phyloP scores from a whole-genome alignment of 1,140 invertebrate species.

The Zaprionus camerounensis region DNA sequence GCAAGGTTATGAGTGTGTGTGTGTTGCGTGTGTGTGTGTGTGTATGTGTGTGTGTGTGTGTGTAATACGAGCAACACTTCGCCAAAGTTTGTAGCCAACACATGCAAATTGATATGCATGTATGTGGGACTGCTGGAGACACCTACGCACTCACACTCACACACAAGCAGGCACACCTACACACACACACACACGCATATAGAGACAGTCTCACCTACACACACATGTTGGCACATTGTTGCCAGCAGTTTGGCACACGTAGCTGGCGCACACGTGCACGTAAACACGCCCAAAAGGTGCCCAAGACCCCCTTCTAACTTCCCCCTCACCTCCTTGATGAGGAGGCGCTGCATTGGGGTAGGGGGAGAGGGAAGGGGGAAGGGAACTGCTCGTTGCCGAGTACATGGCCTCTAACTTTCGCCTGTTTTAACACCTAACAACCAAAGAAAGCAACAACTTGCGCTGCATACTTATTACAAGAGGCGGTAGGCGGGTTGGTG shows the following conservation, averaged over 20 bases:
- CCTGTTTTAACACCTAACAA: slow-evolving; percentile 79
- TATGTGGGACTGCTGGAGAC: slow-evolving; percentile 58
- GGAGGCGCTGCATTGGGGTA: background rate
- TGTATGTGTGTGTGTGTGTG: slow-evolving; percentile 23
- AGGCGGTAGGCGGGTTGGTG: background rate
- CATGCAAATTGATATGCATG: slow-evolving; percentile 82
- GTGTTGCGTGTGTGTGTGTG: slow-evolving; percentile 10
- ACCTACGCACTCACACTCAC: slow-evolving; percentile 44
- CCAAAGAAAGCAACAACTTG: slow-evolving; percentile 65
- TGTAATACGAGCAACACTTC: slow-evolving; percentile 80
- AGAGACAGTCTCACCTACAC: slow-evolving; percentile 31
- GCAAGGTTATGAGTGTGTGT: slow-evolving; percentile 23
- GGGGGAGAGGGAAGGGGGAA: background rate
- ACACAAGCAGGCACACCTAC: background rate
- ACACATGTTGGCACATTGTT: slow-evolving; percentile 60
- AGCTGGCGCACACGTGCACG: slow-evolving; percentile 39
- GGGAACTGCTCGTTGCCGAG: slow-evolving; percentile 32
- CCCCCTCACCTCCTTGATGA: too few relatives aligned
- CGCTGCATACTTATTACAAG: slow-evolving; percentile 11
- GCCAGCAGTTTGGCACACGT: slow-evolving; percentile 68
- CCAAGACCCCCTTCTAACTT: too few relatives aligned
- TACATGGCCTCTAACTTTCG: slow-evolving; percentile 74
- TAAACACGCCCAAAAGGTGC: slow-evolving; percentile 19
- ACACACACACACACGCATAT: slow-evolving; percentile 15
- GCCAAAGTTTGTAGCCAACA: slow-evolving; percentile 80